Base-by-base conservation (phyloP, 2,797 vertebrate genomes). In the Pangasius krempfi region DNA sequence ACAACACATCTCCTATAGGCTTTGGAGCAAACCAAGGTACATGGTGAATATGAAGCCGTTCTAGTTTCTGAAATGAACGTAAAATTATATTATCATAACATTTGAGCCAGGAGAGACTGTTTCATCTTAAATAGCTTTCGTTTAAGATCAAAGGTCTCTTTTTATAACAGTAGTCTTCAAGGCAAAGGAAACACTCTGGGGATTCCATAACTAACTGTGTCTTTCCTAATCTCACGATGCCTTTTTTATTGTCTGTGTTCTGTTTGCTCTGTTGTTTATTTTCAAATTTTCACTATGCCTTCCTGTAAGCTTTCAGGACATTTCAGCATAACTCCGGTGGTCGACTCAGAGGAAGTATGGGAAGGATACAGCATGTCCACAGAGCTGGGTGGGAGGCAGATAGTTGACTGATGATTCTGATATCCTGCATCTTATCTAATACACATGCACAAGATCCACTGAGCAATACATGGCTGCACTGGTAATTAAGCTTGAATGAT, bases 301-400 rank as follows among this genome's bases (percentile, higher is more conserved):
- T 80, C 54, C 52, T 80, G 52, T 37, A 58, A 80, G 78, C 52
- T 22, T 58, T 56, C 78, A 86, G 85, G 73, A 87, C 68, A 73
- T 83, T 89, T 90, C 30, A 83, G 56, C 47, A 44, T 73, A 70
- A 89, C 70, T 76, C 81, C 47, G n/a, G 40, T 33, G 70, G 84
- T 84, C 68, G 82, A 33, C 73, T 70, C 47, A 80, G 16, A 50
- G 89, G 79, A 92, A 91, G 78, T 88, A 90, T 40, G 62, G 89
- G 90, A 91, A 91, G 91, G 90, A 90, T 90, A 82, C 86, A 90
- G 89, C 78, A 88, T 89, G 86, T 81, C 30, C 80, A 60, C 83
- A 79, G 85, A 79, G 84, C 78, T 85, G 81, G 54, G 87, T 89
- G 88, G 86, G 54, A 86, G 84, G 62, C 70, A 84, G 86, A 89